Conservation (phyloP, 2,888 invertebrate species). For the Eupelmus urozonus region DNA sequence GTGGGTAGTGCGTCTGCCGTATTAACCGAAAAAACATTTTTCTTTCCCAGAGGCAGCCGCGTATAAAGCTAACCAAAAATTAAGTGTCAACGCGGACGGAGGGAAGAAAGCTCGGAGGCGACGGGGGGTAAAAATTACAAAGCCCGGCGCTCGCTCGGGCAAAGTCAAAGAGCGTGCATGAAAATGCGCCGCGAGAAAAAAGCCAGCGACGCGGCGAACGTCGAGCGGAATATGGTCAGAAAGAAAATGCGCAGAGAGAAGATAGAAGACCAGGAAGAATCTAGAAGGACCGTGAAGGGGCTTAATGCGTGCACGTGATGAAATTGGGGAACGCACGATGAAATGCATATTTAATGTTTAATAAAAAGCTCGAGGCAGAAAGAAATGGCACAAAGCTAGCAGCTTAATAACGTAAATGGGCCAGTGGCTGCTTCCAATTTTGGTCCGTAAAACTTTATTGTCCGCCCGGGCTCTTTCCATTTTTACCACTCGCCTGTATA, state of each 20-base stretch:
- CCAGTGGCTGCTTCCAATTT: not conserved
- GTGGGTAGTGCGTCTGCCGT: too few species aligned
- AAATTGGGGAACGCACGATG: too few species aligned
- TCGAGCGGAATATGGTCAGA: not conserved
- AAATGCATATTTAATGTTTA: constrained; percentile 7
- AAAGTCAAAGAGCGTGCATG: constrained; percentile 15
- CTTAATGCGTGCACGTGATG: too few species aligned
- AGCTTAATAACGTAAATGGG: constrained; percentile 29
- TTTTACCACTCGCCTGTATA: not conserved
- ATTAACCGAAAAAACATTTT: too few species aligned
- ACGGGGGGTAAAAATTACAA: not conserved
- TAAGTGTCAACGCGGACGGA: not conserved
- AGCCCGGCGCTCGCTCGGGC: not conserved
- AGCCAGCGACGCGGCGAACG: too few species aligned
- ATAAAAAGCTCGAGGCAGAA: constrained; percentile 28
- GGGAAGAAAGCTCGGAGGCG: not conserved
- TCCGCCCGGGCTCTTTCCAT: not conserved
- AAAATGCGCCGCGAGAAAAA: not conserved
- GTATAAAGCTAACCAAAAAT: constrained; percentile 27
- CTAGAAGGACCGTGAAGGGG: too few species aligned
- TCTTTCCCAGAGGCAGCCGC: not conserved
- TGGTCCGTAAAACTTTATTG: constrained; percentile 4
- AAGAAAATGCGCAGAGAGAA: not conserved
- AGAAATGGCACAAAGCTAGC: constrained; percentile 27
- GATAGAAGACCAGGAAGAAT: not conserved